phyloP scores from a whole-genome alignment of 2,888 invertebrate genomes.

The Minunthozetes semirufus region DNA sequence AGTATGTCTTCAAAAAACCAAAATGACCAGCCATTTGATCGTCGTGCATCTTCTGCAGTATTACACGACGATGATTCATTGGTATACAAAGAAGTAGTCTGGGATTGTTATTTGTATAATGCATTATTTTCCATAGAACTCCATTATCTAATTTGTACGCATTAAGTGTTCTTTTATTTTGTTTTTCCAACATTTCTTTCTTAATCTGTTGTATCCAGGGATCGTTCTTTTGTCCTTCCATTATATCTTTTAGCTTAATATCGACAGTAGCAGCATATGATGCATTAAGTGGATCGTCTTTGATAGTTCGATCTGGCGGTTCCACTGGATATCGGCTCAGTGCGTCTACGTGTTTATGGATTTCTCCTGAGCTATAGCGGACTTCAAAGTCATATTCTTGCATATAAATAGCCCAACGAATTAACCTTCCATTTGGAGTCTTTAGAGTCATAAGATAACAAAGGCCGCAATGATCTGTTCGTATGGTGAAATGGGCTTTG shows the following conservation, averaged over 20 bases:
- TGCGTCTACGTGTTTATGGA: background rate
- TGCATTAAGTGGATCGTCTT: background rate
- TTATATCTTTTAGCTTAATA: background rate
- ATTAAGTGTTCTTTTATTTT: no score
- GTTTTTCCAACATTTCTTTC: no score
- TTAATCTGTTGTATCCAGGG: no score
- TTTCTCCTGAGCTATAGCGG: background rate
- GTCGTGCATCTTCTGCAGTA: background rate
- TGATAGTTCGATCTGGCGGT: no score
- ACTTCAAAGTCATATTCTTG: background rate
- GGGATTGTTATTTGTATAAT: background rate
- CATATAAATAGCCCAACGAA: background rate
- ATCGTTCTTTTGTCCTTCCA: no score
- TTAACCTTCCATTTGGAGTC: background rate
- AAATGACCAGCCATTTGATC: background rate
- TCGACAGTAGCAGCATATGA: no score
- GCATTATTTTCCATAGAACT: no score
- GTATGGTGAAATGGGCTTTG: constrained; percentile 45
- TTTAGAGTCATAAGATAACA: constrained; percentile 48
- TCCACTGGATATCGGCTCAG: background rate
- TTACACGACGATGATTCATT: background rate
- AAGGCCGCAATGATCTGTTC: constrained; percentile 51
- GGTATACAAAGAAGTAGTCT: no score
- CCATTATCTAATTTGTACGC: no score
- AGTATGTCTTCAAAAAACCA: background rate